These are phyloP conservation scores for Pseudochromis fuscus DNA, from an alignment of 2,797 vertebrate genomes.

Conservation along the genomic window DNA sequence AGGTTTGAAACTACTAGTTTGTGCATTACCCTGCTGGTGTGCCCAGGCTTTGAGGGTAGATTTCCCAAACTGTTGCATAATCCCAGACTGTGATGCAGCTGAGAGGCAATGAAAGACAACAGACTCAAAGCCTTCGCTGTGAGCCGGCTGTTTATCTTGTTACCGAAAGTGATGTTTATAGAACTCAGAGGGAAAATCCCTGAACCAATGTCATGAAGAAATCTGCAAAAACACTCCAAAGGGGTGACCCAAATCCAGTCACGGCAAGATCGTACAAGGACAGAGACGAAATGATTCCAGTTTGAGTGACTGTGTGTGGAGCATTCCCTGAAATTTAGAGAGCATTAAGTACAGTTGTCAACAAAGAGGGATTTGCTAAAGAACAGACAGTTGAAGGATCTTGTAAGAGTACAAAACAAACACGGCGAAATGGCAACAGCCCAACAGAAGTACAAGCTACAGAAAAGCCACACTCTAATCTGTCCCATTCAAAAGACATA, in stretches of 20 bases:
- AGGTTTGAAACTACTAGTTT: too few species aligned
- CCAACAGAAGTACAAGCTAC: slow-evolving; percentile 14
- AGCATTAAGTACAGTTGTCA: slow-evolving; percentile 56
- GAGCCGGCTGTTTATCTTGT: slow-evolving; percentile 28
- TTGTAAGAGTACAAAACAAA: slow-evolving; percentile 49
- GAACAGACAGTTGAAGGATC: slow-evolving; percentile 52
- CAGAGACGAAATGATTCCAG: slow-evolving; percentile 21
- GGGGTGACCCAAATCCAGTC: slow-evolving; percentile 24
- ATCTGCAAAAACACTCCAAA: slow-evolving; percentile 25
- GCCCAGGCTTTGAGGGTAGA: slow-evolving; percentile 8
- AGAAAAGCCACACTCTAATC: slow-evolving; percentile 38
- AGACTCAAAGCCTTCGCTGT: slow-evolving; percentile 11
- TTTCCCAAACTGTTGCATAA: slow-evolving; percentile 50
- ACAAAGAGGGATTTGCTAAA: slow-evolving; percentile 55
- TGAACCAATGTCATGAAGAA: slow-evolving; percentile 31
- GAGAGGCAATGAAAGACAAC: slow-evolving; percentile 31
- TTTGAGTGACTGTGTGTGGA: slow-evolving; percentile 17
- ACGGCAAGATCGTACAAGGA: slow-evolving; percentile 7
- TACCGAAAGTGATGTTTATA: slow-evolving; percentile 15
- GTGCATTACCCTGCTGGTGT: slow-evolving; percentile 12
- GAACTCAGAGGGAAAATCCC: slow-evolving; percentile 27
- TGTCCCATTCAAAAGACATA: slow-evolving; percentile 15
- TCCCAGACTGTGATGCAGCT: slow-evolving; percentile 17
- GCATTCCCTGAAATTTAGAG: slow-evolving; percentile 25
- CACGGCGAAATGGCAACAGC: slow-evolving; percentile 24